phyloP scores from a whole-genome alignment of 1,140 invertebrate species.

The Nylanderia fulva region DNA sequence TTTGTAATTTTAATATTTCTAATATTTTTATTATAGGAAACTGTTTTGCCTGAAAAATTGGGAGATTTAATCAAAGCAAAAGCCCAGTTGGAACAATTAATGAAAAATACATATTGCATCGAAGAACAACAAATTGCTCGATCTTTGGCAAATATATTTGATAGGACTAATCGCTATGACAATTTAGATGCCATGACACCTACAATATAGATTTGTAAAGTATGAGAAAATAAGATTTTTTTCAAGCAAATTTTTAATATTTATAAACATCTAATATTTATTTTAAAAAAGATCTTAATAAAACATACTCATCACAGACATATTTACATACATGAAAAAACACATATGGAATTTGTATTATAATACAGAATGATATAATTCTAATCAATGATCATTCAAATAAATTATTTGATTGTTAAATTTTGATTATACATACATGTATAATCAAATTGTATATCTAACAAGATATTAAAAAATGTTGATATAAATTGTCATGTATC shows the following conservation, averaged over 20 bases:
- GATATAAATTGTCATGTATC: not conserved
- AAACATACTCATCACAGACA: not conserved
- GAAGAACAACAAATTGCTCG: slow-evolving; percentile 79
- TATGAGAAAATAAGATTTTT: not conserved
- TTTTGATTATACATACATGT: not conserved
- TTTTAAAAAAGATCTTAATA: not conserved
- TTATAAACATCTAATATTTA: too few species aligned
- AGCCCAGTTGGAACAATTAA: slow-evolving; percentile 75
- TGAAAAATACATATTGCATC: slow-evolving; percentile 68
- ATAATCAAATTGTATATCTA: not conserved
- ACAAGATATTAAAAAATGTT: not conserved
- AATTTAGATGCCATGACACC: slow-evolving; percentile 65
- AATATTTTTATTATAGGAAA: slow-evolving; percentile 75
- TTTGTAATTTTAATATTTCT: not conserved
- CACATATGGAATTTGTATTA: not conserved
- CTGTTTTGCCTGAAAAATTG: slow-evolving; percentile 83
- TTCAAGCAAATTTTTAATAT: not conserved
- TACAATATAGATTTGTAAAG: slow-evolving; percentile 11
- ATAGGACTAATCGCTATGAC: slow-evolving; percentile 76
- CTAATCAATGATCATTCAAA: not conserved
- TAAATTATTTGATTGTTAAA: not conserved
- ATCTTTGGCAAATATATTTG: slow-evolving; percentile 77
- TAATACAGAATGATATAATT: not conserved
- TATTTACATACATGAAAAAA: not conserved
- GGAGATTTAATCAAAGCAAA: slow-evolving; percentile 82